These are phyloP conservation scores for Lymantria dispar DNA, from an alignment of 2,888 invertebrate genomes.

Conservation along the genomic window DNA sequence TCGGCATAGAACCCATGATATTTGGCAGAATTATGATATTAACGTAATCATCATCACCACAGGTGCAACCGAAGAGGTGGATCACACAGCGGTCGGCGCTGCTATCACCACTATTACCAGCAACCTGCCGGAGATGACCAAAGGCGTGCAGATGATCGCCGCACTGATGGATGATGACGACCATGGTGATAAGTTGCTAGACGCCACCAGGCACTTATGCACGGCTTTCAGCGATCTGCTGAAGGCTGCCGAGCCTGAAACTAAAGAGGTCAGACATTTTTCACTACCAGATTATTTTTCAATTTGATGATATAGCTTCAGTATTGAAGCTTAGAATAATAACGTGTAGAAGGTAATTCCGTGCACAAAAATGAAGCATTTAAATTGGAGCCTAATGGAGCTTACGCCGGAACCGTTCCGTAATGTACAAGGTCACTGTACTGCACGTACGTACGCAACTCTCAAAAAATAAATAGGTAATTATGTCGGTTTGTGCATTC, in stretches of 20 bases:
- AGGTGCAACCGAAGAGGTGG: constrained; percentile 92
- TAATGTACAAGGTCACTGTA: too few species aligned
- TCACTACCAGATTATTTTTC: background rate
- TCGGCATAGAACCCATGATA: too few species aligned
- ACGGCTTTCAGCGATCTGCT: constrained; percentile 97
- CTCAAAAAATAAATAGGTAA: too few species aligned
- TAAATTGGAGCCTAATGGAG: too few species aligned
- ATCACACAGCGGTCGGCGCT: constrained; percentile 97
- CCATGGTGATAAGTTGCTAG: constrained; percentile 92
- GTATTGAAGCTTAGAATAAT: too few species aligned
- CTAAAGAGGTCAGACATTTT: constrained; percentile 85
- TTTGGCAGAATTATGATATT: too few species aligned
- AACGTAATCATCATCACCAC: constrained; percentile 13
- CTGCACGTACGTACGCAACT: too few species aligned
- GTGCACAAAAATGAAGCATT: too few species aligned
- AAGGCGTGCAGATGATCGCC: constrained; percentile 96
- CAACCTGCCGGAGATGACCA: constrained; percentile 97
- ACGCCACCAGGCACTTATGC: constrained; percentile 96
- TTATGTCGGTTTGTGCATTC: too few species aligned
- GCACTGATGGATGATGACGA: constrained; percentile 94
- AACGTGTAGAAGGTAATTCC: too few species aligned
- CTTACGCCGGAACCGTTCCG: too few species aligned
- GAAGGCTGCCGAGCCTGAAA: constrained; percentile 97
- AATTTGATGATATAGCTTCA: too few species aligned
- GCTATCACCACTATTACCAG: constrained; percentile 98